phyloP scores from a whole-genome alignment of 2,797 vertebrate species.

The Dipus sagitta region DNA sequence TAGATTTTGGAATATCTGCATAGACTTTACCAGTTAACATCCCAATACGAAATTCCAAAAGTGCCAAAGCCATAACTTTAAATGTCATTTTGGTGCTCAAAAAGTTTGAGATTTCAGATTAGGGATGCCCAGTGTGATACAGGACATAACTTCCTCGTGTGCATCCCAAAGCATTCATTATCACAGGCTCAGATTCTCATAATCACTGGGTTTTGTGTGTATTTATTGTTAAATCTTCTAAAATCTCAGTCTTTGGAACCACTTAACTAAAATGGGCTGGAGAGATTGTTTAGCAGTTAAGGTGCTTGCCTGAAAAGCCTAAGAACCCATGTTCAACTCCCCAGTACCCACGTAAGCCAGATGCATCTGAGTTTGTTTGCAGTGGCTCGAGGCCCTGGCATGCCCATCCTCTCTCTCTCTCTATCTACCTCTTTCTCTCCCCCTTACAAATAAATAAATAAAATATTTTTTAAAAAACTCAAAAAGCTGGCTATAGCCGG shows the following conservation, averaged over 20 bases:
- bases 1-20: not conserved
- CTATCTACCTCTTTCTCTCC: too few species aligned
- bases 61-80: not conserved
- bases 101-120: not conserved
- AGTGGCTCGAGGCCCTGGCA: too few species aligned
- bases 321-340: too few species aligned
- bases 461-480: conserved; percentile 40
- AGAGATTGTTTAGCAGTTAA: too few species aligned
- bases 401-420: too few species aligned
- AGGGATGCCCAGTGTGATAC: not conserved
- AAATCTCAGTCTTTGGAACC: conserved; percentile 19
- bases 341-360: too few species aligned
- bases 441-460: not conserved
- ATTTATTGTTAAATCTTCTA: conserved; percentile 2
- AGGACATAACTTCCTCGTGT: conserved; percentile 10
- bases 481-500: too few species aligned
- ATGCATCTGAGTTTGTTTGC: too few species aligned
- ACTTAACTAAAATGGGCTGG: not conserved
- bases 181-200: not conserved
- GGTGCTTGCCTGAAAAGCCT: too few species aligned
- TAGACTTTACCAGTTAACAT: not conserved
- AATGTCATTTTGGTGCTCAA: not conserved
- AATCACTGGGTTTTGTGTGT: not conserved
- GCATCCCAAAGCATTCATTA: not conserved
- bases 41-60: not conserved